Base-by-base conservation (phyloP, 2,113 vertebrate genomes). In the Saccopteryx leptura region DNA sequence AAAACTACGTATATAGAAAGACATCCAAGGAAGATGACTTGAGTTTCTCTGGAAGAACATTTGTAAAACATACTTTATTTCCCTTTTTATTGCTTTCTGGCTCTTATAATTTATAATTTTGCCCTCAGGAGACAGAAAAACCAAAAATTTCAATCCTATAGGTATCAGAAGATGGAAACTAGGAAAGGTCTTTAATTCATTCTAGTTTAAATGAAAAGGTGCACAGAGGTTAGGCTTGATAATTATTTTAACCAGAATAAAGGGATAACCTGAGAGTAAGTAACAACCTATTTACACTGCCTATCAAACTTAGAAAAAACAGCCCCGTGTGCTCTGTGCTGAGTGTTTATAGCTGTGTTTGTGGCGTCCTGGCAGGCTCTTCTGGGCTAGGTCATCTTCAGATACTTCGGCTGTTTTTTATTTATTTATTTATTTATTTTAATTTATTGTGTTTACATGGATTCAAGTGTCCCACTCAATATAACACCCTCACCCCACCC, bases 41-140 rank as follows among this genome's bases (percentile, higher is more conserved):
- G 28, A 78, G 39, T 31, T 85, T 88, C 21, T 56, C 65, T n/a
- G n/a, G 72, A 61, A 91, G 33, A 91, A 9, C 33, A 39, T 72
- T 88, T 96, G 28, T 69, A 95, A 94, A 74, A 98, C 97, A 97
- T 98, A 99, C 96, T 98, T 98, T 98, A 98, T 98, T 87, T 99
- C 91, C 92, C 98, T 97, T 97, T 99, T 99, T 97, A 97, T 96
- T 11, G 98, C 98, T 97, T 99, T 99, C 98, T 98, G 99, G 94
- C 95, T 98, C 89, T 98, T 96, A 88, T 99, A 98, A 98, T 99
- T 99, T 31, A 98, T 98, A 93, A 98, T 98, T 87, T 98, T 98
- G 4, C 97, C 97, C 58, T 89, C 85, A 3, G 98, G 98, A 97
- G 97, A 95, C 60, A 99, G 85, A 33, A 99, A 98, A 26, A 98